These are phyloP conservation scores for Ellobium chinense DNA, from an alignment of 2,888 invertebrate genomes.

Conservation along the genomic window DNA sequence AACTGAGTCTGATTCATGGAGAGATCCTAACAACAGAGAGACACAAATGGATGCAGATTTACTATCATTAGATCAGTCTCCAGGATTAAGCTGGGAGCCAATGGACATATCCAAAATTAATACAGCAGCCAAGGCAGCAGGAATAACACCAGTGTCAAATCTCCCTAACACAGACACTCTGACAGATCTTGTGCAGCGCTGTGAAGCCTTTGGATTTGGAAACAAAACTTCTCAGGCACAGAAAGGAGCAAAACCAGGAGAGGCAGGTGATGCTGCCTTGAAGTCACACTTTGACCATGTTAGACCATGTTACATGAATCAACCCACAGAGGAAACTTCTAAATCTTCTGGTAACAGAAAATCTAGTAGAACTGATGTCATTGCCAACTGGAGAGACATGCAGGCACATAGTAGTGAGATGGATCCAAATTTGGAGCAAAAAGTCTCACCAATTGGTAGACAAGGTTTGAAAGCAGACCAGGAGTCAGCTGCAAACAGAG, in stretches of 20 bases:
- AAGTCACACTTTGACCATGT: not conserved
- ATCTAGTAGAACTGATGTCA: not conserved
- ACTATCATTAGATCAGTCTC: not conserved
- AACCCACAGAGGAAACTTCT: not conserved
- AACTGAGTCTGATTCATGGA: not conserved
- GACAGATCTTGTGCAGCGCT: not conserved
- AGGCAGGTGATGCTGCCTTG: not conserved
- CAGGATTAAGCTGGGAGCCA: not conserved
- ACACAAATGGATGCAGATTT: not conserved
- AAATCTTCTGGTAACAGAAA: not conserved
- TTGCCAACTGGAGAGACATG: not conserved
- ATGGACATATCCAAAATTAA: not conserved
- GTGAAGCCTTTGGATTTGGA: not conserved
- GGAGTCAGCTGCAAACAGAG: not conserved
- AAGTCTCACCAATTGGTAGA: too few species aligned
- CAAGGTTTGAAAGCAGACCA: not conserved
- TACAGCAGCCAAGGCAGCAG: not conserved
- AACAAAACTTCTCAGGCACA: not conserved
- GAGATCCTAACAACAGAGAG: not conserved
- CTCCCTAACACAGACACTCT: too few species aligned
- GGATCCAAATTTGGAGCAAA: too few species aligned
- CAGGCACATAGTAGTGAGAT: not conserved
- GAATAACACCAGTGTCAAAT: too few species aligned
- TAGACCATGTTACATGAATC: not conserved
- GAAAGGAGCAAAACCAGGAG: not conserved